Base-by-base conservation (phyloP, 2,113 vertebrate species). In the Phyllostomus discolor region DNA sequence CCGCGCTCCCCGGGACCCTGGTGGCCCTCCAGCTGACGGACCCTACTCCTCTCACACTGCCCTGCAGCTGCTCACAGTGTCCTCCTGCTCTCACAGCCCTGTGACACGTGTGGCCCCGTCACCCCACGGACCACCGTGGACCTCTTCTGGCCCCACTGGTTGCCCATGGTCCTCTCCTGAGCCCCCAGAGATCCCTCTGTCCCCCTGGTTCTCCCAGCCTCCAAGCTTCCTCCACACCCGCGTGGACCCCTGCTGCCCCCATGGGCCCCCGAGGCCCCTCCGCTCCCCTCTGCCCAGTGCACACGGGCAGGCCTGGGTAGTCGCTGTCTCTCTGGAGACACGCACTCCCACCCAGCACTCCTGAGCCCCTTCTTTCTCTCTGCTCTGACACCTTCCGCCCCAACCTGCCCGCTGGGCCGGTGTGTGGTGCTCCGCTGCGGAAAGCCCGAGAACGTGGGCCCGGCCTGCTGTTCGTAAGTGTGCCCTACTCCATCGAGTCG, bases 381-480 rank as follows among this genome's bases (percentile, higher is more conserved):
- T 62, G 70, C 46, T 31, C 35, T 50, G 75, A 69, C 41, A 33
- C 33, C 48, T 48, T 80, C 38, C 76, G 43, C 35, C 9, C 19
- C 7, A 12, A 33, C 22, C 26, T 72, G 9, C 59, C 57, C 70
- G 22, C 7, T 17, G 5, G 0, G 8, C 90, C 38, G 0, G 57
- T 20, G 14, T 28, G 10, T 2, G 64, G 80, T 75, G 46, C 26
- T 69, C 64, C 78, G 46, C 28, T 48, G 38, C n/a, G 54, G 66
- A 94, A 83, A 62, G 46, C 15, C 12, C 31, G 73, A 90, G 78
- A 64, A 41, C 93, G 90, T 97, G 95, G 95, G 95, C 95, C 97
- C 96, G 82, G 97, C 66, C 96, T 96, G 95, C 89, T 97, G 89
- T 92, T 97, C 93, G 95, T 97, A 98, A 97, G 97, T 97, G 97